phyloP scores from a whole-genome alignment of 1,140 invertebrate genomes.

The Portunus trituberculatus region DNA sequence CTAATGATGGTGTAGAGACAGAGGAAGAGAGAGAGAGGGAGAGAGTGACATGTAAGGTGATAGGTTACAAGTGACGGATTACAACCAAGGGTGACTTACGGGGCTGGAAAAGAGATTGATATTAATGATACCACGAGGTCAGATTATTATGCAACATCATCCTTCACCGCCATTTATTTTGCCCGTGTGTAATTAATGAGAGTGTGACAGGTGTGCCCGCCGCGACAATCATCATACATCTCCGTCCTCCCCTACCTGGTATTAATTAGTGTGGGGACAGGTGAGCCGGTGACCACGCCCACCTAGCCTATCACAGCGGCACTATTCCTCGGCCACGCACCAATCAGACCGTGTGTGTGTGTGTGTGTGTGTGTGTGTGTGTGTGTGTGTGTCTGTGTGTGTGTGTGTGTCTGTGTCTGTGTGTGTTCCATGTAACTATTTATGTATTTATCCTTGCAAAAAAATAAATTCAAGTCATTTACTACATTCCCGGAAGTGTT shows the following conservation, averaged over 20 bases:
- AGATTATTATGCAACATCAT: not conserved
- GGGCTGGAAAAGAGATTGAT: not conserved
- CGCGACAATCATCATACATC: conserved; percentile 21
- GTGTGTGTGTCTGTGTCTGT: conserved; percentile 2
- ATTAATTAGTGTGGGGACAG: conserved; percentile 12
- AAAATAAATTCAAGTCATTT: no score
- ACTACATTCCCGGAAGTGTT: no score
- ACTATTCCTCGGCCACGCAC: not conserved
- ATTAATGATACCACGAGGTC: not conserved
- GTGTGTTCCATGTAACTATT: conserved; percentile 26
- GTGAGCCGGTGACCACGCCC: conserved; percentile 7
- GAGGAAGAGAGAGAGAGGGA: no score
- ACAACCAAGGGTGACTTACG: not conserved
- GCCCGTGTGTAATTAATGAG: not conserved
- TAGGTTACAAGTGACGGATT: not conserved
- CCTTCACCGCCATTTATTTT: not conserved
- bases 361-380: conserved; percentile 26
- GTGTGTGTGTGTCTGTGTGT: conserved; percentile 3
- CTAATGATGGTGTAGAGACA: not conserved
- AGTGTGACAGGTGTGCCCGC: not conserved
- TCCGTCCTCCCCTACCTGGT: not conserved
- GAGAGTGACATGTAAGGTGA: not conserved
- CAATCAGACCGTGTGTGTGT: conserved; percentile 11
- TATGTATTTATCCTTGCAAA: not conserved
- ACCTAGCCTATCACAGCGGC: not conserved